phyloP scores from a whole-genome alignment of 2,113 vertebrate species.

The Anolis carolinensis region DNA sequence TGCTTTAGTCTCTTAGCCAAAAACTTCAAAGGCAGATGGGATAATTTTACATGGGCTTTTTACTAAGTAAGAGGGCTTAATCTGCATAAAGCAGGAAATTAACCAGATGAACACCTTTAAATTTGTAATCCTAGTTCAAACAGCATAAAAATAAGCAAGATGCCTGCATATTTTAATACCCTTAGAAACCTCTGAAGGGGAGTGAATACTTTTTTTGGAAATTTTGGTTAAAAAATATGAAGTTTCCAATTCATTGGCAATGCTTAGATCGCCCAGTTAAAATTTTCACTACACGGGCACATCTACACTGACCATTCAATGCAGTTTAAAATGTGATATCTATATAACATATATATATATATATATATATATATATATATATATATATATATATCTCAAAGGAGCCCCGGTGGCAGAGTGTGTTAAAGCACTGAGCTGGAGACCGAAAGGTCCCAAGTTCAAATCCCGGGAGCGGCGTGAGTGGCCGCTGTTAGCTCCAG shows the following conservation, averaged over 20 bases:
- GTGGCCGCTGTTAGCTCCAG: too few species aligned
- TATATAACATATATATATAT: too few species aligned
- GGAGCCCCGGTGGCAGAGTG: too few species aligned
- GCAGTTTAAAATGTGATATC: too few species aligned
- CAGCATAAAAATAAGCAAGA: not conserved
- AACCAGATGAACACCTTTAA: not conserved
- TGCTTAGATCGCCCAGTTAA: too few species aligned
- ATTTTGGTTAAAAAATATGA: not conserved
- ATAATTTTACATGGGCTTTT: not conserved
- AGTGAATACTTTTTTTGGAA: not conserved
- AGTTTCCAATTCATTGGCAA: not conserved
- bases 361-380: too few species aligned
- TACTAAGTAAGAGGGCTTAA: not conserved
- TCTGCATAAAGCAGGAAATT: not conserved
- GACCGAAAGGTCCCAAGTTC: too few species aligned
- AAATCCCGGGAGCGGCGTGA: too few species aligned
- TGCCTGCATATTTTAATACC: not conserved
- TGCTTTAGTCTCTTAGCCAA: not conserved
- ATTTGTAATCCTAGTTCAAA: slow-evolving; percentile 12
- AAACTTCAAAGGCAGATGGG: slow-evolving; percentile 1
- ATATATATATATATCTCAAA: too few species aligned
- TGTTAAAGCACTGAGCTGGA: too few species aligned
- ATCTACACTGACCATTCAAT: too few species aligned
- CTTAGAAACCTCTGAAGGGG: not conserved
- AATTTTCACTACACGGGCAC: not conserved